Evolutionary conservation across 2,797 vertebrate genomes (phyloP).

Genomic region (Phataginus tricuspis): DNA sequence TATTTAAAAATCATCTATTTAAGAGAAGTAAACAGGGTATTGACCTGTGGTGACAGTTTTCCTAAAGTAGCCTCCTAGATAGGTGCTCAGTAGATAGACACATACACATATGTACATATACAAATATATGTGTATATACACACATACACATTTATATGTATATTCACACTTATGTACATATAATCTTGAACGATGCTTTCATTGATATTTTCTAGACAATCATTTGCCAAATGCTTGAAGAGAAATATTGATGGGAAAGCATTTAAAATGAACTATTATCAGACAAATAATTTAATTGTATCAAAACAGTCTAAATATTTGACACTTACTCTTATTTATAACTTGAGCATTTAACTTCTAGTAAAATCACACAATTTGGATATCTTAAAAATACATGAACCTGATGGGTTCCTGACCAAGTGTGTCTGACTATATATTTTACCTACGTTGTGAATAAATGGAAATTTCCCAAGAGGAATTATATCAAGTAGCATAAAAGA

Average conservation of each 20-base stretch:
- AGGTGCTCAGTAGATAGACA: conserved; percentile 31
- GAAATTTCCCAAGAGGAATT: conserved; percentile 21
- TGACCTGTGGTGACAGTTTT: conserved; percentile 50
- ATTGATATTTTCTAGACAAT: conserved; percentile 63
- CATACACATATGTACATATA: neutral
- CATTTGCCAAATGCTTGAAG: conserved; percentile 47
- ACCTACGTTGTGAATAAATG: conserved; percentile 49
- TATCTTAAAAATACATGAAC: conserved; percentile 42
- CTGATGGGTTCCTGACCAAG: neutral
- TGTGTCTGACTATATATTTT: conserved; percentile 23
- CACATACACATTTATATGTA: neutral
- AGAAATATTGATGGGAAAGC: conserved; percentile 20
- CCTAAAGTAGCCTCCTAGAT: conserved; percentile 17
- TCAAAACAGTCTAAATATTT: conserved; percentile 50
- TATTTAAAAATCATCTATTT: conserved; percentile 52
- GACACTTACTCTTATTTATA: conserved; percentile 51
- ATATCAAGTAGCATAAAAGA: neutral
- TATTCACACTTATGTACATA: conserved; percentile 23
- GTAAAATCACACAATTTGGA: conserved; percentile 26
- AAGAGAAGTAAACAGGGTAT: conserved; percentile 61
- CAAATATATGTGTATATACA: neutral
- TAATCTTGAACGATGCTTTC: conserved; percentile 25
- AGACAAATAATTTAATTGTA: conserved; percentile 25
- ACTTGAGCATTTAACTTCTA: conserved; percentile 47
- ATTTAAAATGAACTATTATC: conserved; percentile 58